Base-by-base conservation (phyloP, 2,113 vertebrate species). In the Carassius carassius region DNA sequence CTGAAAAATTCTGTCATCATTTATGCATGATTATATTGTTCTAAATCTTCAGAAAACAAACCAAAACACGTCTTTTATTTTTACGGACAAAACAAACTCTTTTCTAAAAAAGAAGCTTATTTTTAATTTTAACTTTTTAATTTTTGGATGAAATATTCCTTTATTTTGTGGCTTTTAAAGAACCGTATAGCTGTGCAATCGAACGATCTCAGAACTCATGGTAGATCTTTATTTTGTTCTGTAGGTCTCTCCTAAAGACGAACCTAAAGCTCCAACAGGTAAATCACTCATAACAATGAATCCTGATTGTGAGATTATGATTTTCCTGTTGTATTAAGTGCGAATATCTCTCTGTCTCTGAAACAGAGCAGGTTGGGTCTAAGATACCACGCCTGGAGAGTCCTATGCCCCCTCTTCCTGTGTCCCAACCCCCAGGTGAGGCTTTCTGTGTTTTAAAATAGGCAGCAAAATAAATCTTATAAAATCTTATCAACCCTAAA, bases 191-290 rank as follows among this genome's bases (percentile, higher is more conserved):
- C 62, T 14, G 4, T 63, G 23, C 23, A 6, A 13, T 63, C 1
- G 5, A 25, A 25, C 11, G 11, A 16, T 29, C 25, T 65, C 14
- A 14, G 2, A 65, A 65, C 5, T 29, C 12, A 16, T 25, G 23
- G 12, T 29, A 41, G 41, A 41, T 41, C 41, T 41, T 16, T 86
- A 3, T 78, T 23, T 82, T 83, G 5, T 78, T 69, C 78, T 72
- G 14, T 90, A 99, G 97, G 90, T 95, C 10, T 98, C 98, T 75
- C 98, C 98, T 29, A 99, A 99, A 93, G 98, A 99, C 85, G 98
- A 99, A 92, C 93, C 92, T 75, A 99, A 99, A 89, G 84, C 67
- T 9, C 51, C 94, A 86, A 69, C 95, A 95, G 98, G 98, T 99
- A 94, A 94, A 5, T n/a, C 49, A 51, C 3, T 51, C 7, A 35